Base-by-base conservation (phyloP, 2,888 invertebrate species). In the Drosophila austrosaltans region DNA sequence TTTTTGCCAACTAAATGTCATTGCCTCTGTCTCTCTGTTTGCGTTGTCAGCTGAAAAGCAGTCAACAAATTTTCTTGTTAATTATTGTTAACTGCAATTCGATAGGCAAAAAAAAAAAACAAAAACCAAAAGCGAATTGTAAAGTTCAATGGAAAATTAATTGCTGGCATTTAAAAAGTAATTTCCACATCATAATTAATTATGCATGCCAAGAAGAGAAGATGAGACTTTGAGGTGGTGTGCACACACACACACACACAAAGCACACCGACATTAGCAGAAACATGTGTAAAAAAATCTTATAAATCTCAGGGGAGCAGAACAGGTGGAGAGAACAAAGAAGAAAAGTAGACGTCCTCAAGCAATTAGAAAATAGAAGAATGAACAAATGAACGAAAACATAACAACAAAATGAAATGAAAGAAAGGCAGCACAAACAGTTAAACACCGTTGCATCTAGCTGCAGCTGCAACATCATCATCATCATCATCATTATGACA, bases 131-230 rank as follows among this genome's bases (percentile, higher is more conserved):
- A 25, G 48, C 48, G 69, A 65, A 72, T 40, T 40, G 53, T 61
- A 40, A 82, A 75, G 71, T 83, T 86, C 66, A 58, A 57, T 71
- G 76, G 70, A 77, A 80, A 78, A 80, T 76, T 72, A 78, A 78
- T 78, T 78, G 77, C 71, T 62, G 68, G 68, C 73, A 70, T 72
- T 77, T 71, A 68, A 72, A 76, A 76, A 59, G 56, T 59, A 53
- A 76, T 74, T 77, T 66, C 71, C 69, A 75, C 67, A 76, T 79
- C 75, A 72, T 74, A 72, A 75, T 80, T 82, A 76, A 79, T 82
- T 82, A 77, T 82, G 78, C 86, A 84, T 78, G 72, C 73, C 25
- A 32, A 62, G 48, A 53, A 30, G 48, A 20, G 44, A 48, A 48
- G 48, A 48, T 42, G 42, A 42, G 36, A 36, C 36, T 16, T 42